Percentiles rank a stretch among this genome's conserved stretches.
phyloP scores from a whole-genome alignment of 2,797 vertebrate genomes.

The Miichthys miiuy region DNA sequence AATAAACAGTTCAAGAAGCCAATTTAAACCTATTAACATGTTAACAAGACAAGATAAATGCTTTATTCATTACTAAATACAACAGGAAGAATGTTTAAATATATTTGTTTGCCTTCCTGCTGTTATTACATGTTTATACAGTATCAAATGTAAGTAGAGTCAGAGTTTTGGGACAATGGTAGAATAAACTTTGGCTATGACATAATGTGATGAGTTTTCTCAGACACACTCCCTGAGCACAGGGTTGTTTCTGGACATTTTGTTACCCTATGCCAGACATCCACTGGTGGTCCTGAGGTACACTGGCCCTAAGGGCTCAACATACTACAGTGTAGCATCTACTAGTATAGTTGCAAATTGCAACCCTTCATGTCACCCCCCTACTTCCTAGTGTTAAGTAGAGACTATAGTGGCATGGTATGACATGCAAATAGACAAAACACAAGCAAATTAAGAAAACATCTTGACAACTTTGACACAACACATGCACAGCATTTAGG shows the following conservation, averaged over 20 bases:
- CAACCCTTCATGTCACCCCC: too few species aligned
- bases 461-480: neutral
- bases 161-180: slow-evolving; percentile 37
- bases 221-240: slow-evolving; percentile 8
- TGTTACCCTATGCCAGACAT: neutral
- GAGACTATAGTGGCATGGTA: too few species aligned
- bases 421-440: neutral
- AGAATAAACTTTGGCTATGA: slow-evolving; percentile 48
- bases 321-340: too few species aligned
- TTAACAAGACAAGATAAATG: slow-evolving; percentile 48
- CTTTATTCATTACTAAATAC: slow-evolving; percentile 35
- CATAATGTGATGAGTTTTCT: slow-evolving; percentile 34
- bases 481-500: too few species aligned
- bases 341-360: too few species aligned
- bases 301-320: neutral
- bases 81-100: slow-evolving; percentile 40
- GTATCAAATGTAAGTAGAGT: slow-evolving; percentile 18
- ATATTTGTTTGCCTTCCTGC: slow-evolving; percentile 21
- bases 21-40: slow-evolving; percentile 54
- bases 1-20: slow-evolving; percentile 45
- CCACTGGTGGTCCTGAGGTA: neutral
- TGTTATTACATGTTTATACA: slow-evolving; percentile 20
- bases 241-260: neutral
- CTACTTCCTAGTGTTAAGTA: too few species aligned
- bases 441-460: neutral